Evolutionary conservation across 2,888 invertebrate species (phyloP).

Genomic region (Endotricha flammealis): DNA sequence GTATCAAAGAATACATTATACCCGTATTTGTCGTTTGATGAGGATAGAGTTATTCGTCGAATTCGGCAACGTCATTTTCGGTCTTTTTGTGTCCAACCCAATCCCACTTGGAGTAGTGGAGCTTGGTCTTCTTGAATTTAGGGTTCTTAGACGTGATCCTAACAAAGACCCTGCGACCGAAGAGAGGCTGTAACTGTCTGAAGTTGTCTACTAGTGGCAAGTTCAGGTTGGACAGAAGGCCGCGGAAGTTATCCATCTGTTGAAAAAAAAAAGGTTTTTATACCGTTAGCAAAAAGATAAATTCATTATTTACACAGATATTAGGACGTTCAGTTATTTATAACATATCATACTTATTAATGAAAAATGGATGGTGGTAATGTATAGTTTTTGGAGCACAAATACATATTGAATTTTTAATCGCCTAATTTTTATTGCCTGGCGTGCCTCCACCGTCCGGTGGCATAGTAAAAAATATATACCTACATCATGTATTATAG

Average conservation of each 20-base stretch:
- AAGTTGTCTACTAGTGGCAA: constrained; percentile 84
- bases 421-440: too few species aligned
- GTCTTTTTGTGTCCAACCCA: constrained; percentile 78
- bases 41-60: constrained; percentile 52
- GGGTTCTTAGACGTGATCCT: constrained; percentile 78
- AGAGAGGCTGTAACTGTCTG: constrained; percentile 82
- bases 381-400: too few species aligned
- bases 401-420: too few species aligned
- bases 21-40: constrained; percentile 38
- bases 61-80: constrained; percentile 66
- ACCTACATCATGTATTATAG: too few species aligned
- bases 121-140: constrained; percentile 77
- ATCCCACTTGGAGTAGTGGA: constrained; percentile 81
- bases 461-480: too few species aligned
- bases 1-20: constrained; percentile 36
- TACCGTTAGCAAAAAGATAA: too few species aligned
- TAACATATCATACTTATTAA: too few species aligned
- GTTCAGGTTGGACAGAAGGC: constrained; percentile 80
- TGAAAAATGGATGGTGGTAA: too few species aligned
- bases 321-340: too few species aligned
- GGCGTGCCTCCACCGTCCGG: too few species aligned
- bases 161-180: constrained; percentile 82
- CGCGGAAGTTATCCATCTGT: constrained; percentile 81
- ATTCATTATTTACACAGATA: too few species aligned
- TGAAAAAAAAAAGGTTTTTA: constrained; percentile 17